These are phyloP conservation scores for Megaleporinus macrocephalus DNA, from an alignment of 2,113 vertebrate species.

Conservation along the genomic window DNA sequence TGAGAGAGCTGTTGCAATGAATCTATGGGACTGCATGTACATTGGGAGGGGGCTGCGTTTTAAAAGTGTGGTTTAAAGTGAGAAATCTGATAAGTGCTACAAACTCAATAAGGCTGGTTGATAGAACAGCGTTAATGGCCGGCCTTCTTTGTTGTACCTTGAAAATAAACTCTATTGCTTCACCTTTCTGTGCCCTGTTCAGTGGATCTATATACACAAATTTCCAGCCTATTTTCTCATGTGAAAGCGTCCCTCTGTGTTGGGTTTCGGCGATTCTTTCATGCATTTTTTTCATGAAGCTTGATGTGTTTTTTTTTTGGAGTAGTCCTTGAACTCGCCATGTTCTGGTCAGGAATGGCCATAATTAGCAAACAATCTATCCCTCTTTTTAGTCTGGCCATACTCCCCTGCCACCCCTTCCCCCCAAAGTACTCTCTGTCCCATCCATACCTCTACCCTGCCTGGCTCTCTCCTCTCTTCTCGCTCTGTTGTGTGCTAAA, in stretches of 20 bases:
- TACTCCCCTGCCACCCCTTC: slow-evolving; percentile 71
- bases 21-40: not conserved
- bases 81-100: not conserved
- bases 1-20: not conserved
- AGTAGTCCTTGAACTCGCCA: slow-evolving; percentile 89
- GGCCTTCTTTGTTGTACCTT: slow-evolving; percentile 57
- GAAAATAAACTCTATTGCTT: slow-evolving; percentile 61
- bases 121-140: slow-evolving; percentile 5
- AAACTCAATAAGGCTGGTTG: slow-evolving; percentile 9
- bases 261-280: slow-evolving; percentile 62
- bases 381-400: slow-evolving; percentile 80
- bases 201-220: slow-evolving; percentile 25
- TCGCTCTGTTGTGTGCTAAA: slow-evolving; percentile 89
- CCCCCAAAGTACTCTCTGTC: slow-evolving; percentile 82
- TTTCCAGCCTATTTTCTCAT: slow-evolving; percentile 59
- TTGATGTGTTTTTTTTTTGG: slow-evolving; percentile 56
- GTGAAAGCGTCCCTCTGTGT: slow-evolving; percentile 57
- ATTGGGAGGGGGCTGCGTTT: not conserved
- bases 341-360: slow-evolving; percentile 87
- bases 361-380: slow-evolving; percentile 95
- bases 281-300: slow-evolving; percentile 59
- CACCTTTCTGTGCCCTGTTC: slow-evolving; percentile 34
- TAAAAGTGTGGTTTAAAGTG: slow-evolving; percentile 6
- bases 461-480: slow-evolving; percentile 86
- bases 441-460: slow-evolving; percentile 82